Conservation (phyloP, 2,113 vertebrate species). For the Sminthopsis crassicaudata region DNA sequence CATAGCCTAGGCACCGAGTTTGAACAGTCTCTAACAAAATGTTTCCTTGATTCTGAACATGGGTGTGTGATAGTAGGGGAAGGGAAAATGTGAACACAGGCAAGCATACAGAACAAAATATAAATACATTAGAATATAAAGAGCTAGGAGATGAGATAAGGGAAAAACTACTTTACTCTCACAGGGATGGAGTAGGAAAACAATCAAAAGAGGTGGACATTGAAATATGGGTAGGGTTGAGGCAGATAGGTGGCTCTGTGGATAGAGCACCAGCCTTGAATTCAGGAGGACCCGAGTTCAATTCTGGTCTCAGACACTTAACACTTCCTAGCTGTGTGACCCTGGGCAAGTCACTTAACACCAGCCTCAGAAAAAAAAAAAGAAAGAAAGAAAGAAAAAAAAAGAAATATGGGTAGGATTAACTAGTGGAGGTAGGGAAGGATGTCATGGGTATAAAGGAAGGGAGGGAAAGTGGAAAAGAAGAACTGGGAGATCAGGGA, state of each 20-base stretch:
- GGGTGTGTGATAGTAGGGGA: background rate
- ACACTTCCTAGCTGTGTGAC: too few species aligned
- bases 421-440: background rate
- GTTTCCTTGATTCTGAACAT: background rate
- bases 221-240: background rate
- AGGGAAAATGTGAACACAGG: background rate
- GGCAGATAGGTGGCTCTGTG: too few species aligned
- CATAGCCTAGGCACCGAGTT: background rate
- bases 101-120: background rate
- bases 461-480: background rate
- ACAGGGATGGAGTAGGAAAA: background rate
- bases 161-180: background rate
- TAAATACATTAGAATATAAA: background rate
- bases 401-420: too few species aligned
- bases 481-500: background rate
- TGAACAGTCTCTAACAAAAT: background rate
- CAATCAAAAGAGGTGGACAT: background rate
- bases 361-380: too few species aligned
- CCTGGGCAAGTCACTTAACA: too few species aligned
- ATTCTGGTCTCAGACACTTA: too few species aligned
- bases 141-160: background rate
- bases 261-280: too few species aligned
- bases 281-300: too few species aligned
- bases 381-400: too few species aligned
- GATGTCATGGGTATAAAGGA: background rate